Evolutionary conservation across 2,113 vertebrate genomes (phyloP).

Genomic region (Seriola aureovittata): DNA sequence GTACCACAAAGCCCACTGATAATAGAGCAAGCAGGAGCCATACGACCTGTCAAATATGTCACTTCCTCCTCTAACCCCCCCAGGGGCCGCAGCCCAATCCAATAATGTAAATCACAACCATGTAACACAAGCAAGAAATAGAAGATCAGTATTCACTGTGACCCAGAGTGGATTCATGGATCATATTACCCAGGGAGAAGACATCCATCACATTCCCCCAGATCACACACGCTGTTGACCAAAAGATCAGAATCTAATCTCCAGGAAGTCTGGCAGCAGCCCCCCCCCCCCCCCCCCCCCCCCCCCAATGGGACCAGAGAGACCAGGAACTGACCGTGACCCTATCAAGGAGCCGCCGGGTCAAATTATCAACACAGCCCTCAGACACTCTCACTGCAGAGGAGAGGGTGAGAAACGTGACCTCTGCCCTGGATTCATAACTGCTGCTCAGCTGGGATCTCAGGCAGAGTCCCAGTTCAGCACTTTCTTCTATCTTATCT

Average conservation of each 20-base stretch:
- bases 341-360: conserved; percentile 11
- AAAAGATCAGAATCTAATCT: conserved; percentile 62
- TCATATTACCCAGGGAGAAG: conserved; percentile 48
- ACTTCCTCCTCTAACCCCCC: conserved; percentile 3
- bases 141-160: conserved; percentile 30
- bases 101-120: conserved; percentile 60
- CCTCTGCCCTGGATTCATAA: conserved; percentile 61
- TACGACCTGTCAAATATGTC: conserved; percentile 50
- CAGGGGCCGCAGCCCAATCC: background rate
- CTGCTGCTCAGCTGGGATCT: conserved; percentile 43
- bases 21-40: conserved; percentile 25
- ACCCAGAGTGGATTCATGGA: conserved; percentile 26
- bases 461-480: conserved; percentile 54
- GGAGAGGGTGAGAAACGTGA: conserved; percentile 40
- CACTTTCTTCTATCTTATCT: conserved; percentile 71
- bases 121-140: conserved; percentile 24
- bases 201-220: conserved; percentile 54
- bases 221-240: conserved; percentile 56
- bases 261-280: conserved; percentile 35
- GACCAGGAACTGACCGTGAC: conserved; percentile 47
- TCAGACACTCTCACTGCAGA: background rate
- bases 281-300: conserved; percentile 1
- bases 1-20: conserved; percentile 12
- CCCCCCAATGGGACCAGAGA: conserved; percentile 7
- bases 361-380: conserved; percentile 58